Evolutionary conservation across 1,140 invertebrate species (phyloP), one percentile per base, ranked within the genome.

Genomic region (Lordiphosa stackelbergi): DNA sequence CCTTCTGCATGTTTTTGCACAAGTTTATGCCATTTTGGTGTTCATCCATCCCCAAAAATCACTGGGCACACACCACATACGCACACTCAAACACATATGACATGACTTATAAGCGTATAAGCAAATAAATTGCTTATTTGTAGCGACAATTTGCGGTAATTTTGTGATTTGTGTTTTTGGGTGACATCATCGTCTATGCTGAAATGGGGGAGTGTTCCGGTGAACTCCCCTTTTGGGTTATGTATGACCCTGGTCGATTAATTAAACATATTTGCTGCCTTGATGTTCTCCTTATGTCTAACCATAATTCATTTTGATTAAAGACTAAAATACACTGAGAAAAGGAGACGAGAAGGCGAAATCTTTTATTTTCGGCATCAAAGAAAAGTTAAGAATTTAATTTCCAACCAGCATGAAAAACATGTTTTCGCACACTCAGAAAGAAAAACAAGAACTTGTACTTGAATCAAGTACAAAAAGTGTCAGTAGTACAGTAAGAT

Each of bases 61-160:
- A 59, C 78, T 53, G 53, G 53, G 38, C n/a, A 12, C 22, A 43
- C 11, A 13, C 24, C 24, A 46, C 7, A 9, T 5, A 13, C 6
- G 11, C 43, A 12, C 24, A 9, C 24, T 13, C 24, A 31, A 22
- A 12, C 24, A 46, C 24, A 46, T 31, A 28, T 31, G 43, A 36
- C 47, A 68, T 71, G 51, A 62, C 56, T 70, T 70, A 66, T 70
- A 31, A 5, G 6, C 6, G 28, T 31, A 56, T 70, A 73, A 71
- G 66, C 66, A 85, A 85, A 85, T 85, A 85, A 85, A 85, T 85
- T 73, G 74, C 81, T 85, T 85, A 85, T 85, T 81, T 85, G 81
- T 81, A 79, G 71, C 74, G 74, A 85, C 81, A 66, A 85, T 85
- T 85, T 85, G 81, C 69, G 71, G 79, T 75, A 85, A 85, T 81